Conservation (phyloP, 2,113 vertebrate species). For the Antigone vipio region DNA sequence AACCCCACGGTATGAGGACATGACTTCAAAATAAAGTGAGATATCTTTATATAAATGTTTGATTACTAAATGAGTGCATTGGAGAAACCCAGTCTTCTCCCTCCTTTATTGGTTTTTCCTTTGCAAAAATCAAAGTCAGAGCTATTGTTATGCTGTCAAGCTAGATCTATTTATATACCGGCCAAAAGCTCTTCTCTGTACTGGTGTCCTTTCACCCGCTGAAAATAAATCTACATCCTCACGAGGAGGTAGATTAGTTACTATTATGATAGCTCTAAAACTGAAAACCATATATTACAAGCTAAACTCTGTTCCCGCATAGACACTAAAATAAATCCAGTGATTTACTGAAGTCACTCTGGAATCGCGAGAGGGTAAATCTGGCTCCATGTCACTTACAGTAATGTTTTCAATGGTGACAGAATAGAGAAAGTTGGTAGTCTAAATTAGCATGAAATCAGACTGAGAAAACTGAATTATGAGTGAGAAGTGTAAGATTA, state of each 20-base stretch:
- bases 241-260: background rate
- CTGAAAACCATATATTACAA: background rate
- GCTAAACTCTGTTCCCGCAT: background rate
- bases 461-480: background rate
- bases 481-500: background rate
- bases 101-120: background rate
- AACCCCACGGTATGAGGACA: background rate
- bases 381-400: background rate
- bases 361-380: background rate
- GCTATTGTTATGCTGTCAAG: background rate
- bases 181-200: background rate
- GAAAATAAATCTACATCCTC: constrained; percentile 14
- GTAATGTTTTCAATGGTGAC: background rate
- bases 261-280: constrained; percentile 43
- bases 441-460: background rate
- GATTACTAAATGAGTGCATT: background rate
- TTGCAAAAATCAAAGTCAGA: background rate
- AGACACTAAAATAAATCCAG: constrained; percentile 22
- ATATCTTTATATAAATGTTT: background rate
- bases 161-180: background rate
- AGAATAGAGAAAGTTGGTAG: background rate
- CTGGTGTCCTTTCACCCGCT: background rate
- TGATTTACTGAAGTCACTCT: constrained; percentile 27
- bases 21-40: background rate
- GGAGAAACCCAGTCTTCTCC: background rate